Evolutionary conservation across 2,113 vertebrate species (phyloP).

Genomic region (Cyanoderma ruficeps): DNA sequence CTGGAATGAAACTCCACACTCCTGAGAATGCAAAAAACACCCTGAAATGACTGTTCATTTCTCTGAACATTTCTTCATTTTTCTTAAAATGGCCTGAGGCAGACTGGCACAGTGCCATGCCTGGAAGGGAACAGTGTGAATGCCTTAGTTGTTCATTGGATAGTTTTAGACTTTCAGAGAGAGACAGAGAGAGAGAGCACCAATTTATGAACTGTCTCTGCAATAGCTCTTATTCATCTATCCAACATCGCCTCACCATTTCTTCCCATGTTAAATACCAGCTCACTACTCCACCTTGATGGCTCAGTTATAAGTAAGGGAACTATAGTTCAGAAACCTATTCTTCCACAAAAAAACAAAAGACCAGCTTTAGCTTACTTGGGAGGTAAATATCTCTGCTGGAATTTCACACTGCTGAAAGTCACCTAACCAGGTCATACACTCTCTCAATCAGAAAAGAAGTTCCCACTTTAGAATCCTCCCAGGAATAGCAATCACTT

Average conservation of each 20-base stretch:
- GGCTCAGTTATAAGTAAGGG: background rate
- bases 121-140: background rate
- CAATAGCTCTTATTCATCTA: background rate
- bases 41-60: background rate
- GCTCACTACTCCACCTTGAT: background rate
- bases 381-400: background rate
- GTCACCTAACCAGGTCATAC: background rate
- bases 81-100: background rate
- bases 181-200: background rate
- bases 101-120: background rate
- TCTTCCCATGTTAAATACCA: background rate
- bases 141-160: background rate
- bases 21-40: background rate
- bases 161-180: background rate
- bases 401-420: background rate
- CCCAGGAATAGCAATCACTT: background rate
- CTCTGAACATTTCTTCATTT: background rate
- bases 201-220: background rate
- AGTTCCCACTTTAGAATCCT: background rate
- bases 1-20: background rate
- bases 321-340: background rate
- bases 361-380: background rate
- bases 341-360: background rate
- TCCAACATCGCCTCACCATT: background rate
- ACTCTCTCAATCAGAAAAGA: background rate